Conservation (phyloP, 2,113 vertebrate species). For the Platycercus adscitus region DNA sequence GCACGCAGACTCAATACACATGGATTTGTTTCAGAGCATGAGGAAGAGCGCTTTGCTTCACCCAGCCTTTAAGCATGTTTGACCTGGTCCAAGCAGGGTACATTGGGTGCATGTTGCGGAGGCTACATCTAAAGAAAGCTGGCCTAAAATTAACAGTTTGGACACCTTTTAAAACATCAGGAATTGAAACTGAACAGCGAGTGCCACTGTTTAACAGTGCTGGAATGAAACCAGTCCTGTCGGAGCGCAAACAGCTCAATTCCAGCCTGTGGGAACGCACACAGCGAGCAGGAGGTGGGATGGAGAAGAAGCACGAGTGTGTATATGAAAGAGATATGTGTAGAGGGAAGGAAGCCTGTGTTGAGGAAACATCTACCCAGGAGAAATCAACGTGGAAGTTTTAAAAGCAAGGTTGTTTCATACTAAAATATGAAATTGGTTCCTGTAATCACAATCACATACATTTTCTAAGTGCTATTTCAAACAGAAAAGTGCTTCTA, state of each 20-base stretch:
- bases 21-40: not conserved
- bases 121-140: not conserved
- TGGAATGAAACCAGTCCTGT: not conserved
- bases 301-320: fast-evolving
- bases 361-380: not conserved
- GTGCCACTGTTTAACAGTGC: fast-evolving
- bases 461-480: not conserved
- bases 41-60: not conserved
- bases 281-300: not conserved
- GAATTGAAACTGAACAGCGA: not conserved
- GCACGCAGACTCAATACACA: not conserved
- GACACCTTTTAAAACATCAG: not conserved
- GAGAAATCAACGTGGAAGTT: not conserved
- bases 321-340: fast-evolving
- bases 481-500: not conserved
- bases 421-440: not conserved
- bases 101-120: not conserved
- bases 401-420: not conserved
- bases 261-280: not conserved
- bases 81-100: not conserved
- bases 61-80: not conserved
- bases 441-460: not conserved
- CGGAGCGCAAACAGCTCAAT: not conserved
- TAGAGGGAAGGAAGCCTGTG: not conserved
- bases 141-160: not conserved